Conservation (phyloP, 1,140 invertebrate species). For the Heliconius nattereri region DNA sequence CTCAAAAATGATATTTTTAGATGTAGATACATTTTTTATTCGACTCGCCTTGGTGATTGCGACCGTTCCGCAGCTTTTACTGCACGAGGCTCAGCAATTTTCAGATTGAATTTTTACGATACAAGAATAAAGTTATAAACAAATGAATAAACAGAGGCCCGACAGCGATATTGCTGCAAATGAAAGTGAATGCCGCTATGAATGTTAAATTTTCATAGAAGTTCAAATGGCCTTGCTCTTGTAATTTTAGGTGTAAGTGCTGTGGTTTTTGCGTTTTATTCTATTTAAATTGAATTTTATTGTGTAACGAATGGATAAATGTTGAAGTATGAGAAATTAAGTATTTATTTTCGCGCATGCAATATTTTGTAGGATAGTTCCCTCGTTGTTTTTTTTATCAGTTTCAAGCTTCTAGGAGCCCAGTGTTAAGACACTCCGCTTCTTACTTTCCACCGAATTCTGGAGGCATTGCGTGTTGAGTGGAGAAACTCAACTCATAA, state of each 20-base stretch:
- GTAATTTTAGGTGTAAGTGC: conserved; percentile 7
- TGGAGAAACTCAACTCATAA: background rate
- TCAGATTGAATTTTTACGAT: conserved; percentile 72
- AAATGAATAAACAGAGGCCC: conserved; percentile 84
- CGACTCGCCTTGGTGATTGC: conserved; percentile 46
- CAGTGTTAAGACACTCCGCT: too few relatives aligned
- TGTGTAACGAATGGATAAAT: background rate
- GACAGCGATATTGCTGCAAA: conserved; percentile 74
- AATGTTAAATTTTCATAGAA: conserved; percentile 29
- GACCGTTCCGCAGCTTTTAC: conserved; percentile 39
- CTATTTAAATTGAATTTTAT: background rate
- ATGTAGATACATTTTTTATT: conserved; percentile 52
- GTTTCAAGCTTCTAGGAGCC: too few relatives aligned
- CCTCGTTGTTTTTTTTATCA: too few relatives aligned
- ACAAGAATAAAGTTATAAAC: conserved; percentile 63
- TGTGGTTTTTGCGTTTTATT: background rate
- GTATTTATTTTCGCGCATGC: too few relatives aligned
- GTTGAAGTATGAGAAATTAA: too few relatives aligned
- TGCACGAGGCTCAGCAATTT: conserved; percentile 52
- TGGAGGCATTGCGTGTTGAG: too few relatives aligned
- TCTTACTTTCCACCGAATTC: too few relatives aligned
- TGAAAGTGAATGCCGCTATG: conserved; percentile 44
- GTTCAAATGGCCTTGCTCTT: background rate
- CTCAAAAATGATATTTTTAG: conserved; percentile 41
- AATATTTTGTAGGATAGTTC: too few relatives aligned